These are phyloP conservation scores for Columba guinea DNA, from an alignment of 2,797 vertebrate genomes.

Conservation along the genomic window DNA sequence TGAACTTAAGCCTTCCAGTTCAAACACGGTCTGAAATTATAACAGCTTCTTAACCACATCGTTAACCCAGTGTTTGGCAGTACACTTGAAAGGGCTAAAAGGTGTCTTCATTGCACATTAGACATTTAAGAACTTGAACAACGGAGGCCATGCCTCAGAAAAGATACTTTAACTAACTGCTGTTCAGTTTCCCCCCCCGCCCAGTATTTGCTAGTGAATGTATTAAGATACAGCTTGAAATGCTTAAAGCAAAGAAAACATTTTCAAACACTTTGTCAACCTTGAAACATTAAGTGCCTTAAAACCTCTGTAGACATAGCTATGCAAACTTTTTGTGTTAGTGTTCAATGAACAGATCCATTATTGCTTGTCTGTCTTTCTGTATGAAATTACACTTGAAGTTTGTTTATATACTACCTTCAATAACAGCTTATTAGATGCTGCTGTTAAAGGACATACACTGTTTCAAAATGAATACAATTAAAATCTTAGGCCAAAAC, in stretches of 20 bases:
- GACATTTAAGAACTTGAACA: conserved; percentile 64
- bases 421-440: conserved; percentile 73
- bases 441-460: conserved; percentile 77
- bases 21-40: neutral
- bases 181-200: conserved; percentile 50
- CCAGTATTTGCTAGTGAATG: conserved; percentile 70
- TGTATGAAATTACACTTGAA: conserved; percentile 76
- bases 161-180: conserved; percentile 58
- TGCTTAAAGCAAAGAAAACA: conserved; percentile 78
- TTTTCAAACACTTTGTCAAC: conserved; percentile 71
- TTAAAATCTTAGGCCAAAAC: conserved; percentile 74
- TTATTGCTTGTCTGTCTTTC: conserved; percentile 75
- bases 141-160: conserved; percentile 44
- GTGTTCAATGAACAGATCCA: conserved; percentile 80
- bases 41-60: neutral
- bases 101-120: conserved; percentile 46
- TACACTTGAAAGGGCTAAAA: conserved; percentile 64
- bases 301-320: conserved; percentile 93
- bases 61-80: neutral
- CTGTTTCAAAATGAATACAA: conserved; percentile 73
- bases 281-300: conserved; percentile 95
- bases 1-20: conserved; percentile 22
- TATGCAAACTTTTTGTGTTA: conserved; percentile 96
- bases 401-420: conserved; percentile 70
- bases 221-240: conserved; percentile 70